Conservation (phyloP, 2,113 vertebrate species). For the Okapia johnstoni region DNA sequence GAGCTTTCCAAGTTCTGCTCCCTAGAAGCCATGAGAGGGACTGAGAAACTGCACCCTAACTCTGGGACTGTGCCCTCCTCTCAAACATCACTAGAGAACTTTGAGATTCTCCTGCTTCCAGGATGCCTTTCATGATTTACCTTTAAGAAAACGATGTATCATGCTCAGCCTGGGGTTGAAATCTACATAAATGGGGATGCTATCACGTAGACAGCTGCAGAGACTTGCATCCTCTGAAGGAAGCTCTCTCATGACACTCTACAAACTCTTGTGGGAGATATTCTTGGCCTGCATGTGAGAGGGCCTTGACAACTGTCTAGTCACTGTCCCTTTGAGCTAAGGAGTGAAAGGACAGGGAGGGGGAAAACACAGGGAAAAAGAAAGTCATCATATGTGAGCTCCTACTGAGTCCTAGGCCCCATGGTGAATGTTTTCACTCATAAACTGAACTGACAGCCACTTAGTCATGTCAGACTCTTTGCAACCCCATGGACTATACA, state of each 20-base stretch:
- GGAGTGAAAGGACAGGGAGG: not conserved
- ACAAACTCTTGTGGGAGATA: not conserved
- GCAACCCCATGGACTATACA: not conserved
- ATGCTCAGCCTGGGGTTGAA: not conserved
- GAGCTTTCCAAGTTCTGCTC: not conserved
- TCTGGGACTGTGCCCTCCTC: not conserved
- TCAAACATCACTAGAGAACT: not conserved
- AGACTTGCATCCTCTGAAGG: not conserved
- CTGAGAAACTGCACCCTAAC: not conserved
- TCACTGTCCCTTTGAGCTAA: not conserved
- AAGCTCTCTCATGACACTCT: not conserved
- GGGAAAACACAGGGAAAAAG: not conserved
- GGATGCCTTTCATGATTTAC: not conserved
- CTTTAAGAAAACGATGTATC: not conserved
- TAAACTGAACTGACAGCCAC: not conserved
- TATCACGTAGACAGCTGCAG: not conserved
- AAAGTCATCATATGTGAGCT: not conserved
- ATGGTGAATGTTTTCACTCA: not conserved
- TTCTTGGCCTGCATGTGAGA: not conserved
- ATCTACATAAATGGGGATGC: not conserved
- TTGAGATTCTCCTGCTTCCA: not conserved
- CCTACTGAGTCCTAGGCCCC: not conserved
- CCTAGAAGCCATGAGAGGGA: not conserved
- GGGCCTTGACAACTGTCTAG: not conserved
- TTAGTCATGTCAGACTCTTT: not conserved